phyloP scores from a whole-genome alignment of 2,888 invertebrate species.

The Heliconius cydno region DNA sequence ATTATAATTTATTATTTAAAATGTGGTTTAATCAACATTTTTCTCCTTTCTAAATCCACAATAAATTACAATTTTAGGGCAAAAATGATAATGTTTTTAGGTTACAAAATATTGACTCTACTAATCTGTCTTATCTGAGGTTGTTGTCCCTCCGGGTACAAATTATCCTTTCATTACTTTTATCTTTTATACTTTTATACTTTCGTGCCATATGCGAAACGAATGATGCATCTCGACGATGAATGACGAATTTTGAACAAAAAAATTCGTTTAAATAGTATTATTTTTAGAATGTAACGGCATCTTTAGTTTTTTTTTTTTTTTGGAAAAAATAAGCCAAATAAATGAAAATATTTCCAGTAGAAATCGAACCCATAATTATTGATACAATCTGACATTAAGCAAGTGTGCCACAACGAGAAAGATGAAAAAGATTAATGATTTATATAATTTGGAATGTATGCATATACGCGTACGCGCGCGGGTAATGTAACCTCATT shows the following conservation, averaged over 20 bases:
- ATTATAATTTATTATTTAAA: no score
- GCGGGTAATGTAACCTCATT: conserved; percentile 37
- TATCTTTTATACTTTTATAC: conserved; percentile 17
- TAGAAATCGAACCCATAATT: background rate
- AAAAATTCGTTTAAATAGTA: background rate
- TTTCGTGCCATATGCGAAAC: conserved; percentile 15
- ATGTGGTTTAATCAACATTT: no score
- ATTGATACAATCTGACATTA: background rate
- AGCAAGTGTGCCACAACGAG: background rate
- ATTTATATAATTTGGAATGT: conserved; percentile 31
- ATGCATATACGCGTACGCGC: background rate
- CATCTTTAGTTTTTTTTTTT: background rate
- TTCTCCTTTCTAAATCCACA: background rate
- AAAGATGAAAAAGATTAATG: conserved; percentile 38
- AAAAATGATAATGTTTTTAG: conserved; percentile 19
- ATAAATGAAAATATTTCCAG: no score
- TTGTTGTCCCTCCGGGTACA: conserved; percentile 36
- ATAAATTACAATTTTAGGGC: conserved; percentile 6
- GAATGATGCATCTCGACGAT: conserved; percentile 10
- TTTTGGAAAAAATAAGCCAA: no score
- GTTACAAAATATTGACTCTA: conserved; percentile 32
- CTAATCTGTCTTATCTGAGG: conserved; percentile 37
- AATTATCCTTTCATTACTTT: conserved; percentile 32
- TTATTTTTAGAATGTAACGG: background rate
- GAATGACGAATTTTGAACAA: background rate